Evolutionary conservation across 2,113 vertebrate genomes (phyloP).

Genomic region (Hoplias malabaricus): DNA sequence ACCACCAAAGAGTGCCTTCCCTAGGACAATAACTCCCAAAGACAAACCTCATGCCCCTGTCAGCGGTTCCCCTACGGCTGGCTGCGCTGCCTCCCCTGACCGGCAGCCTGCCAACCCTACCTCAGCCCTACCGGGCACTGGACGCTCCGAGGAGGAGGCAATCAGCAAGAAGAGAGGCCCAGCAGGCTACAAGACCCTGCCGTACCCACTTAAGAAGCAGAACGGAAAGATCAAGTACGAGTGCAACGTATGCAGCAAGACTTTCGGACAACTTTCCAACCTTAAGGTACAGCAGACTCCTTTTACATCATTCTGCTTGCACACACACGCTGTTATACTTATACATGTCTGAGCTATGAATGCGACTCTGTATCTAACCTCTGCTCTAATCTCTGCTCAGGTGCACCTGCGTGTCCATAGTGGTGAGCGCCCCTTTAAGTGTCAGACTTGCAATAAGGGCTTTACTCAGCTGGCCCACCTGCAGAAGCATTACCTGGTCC

Average conservation of each 20-base stretch:
- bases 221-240: constrained; percentile 99
- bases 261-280: constrained; percentile 97
- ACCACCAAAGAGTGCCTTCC: constrained; percentile 91
- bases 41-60: constrained; percentile 81
- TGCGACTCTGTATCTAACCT: constrained; percentile 24
- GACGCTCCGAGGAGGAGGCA: constrained; percentile 79
- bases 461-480: constrained; percentile 98
- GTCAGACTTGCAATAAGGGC: constrained; percentile 97
- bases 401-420: constrained; percentile 98
- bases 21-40: constrained; percentile 84
- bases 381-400: constrained; percentile 62
- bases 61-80: constrained; percentile 88
- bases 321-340: too few relatives aligned
- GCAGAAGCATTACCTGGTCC: constrained; percentile 98
- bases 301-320: not conserved
- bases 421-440: constrained; percentile 96
- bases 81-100: constrained; percentile 84
- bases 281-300: constrained; percentile 83
- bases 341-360: constrained; percentile 8
- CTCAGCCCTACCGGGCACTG: constrained; percentile 80
- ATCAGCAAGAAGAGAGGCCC: constrained; percentile 83
- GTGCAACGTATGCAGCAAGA: constrained; percentile 98
- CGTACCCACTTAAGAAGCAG: constrained; percentile 96
- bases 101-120: constrained; percentile 93
- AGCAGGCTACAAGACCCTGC: constrained; percentile 94